A percentile compares a stretch with the other conserved stretches of the same genome.
phyloP scores from a whole-genome alignment of 2,113 vertebrate genomes.

The Sylvia atricapilla region DNA sequence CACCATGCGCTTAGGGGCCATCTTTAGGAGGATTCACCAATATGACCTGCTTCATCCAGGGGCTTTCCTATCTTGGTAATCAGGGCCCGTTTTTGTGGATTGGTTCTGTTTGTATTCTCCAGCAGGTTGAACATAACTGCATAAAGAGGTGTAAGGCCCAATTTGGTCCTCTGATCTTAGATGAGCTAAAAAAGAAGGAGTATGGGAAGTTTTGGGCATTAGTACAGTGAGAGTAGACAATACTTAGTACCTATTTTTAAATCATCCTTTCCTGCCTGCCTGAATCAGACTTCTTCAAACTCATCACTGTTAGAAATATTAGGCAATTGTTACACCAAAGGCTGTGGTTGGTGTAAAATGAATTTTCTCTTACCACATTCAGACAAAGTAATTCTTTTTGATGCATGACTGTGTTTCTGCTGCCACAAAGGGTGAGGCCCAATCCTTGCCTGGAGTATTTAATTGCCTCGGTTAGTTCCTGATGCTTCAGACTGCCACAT shows the following conservation, averaged over 20 bases:
- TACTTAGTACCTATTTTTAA: background rate
- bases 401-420: background rate
- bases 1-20: background rate
- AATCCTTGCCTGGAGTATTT: background rate
- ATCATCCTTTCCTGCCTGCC: background rate
- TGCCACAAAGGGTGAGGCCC: background rate
- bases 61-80: background rate
- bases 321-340: background rate
- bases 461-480: background rate
- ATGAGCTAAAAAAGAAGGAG: background rate
- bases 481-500: background rate
- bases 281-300: background rate
- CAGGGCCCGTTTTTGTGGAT: background rate
- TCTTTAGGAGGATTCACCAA: background rate
- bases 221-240: background rate
- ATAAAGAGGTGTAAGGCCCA: background rate
- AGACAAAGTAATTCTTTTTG: background rate
- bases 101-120: background rate
- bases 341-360: background rate
- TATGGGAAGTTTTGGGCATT: background rate
- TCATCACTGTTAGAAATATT: conserved; percentile 2
- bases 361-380: conserved; percentile 6
- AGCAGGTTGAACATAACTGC: background rate
- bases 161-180: background rate
- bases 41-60: rapidly evolving